phyloP scores from a whole-genome alignment of 1,140 invertebrate genomes.

The Ips typographus region DNA sequence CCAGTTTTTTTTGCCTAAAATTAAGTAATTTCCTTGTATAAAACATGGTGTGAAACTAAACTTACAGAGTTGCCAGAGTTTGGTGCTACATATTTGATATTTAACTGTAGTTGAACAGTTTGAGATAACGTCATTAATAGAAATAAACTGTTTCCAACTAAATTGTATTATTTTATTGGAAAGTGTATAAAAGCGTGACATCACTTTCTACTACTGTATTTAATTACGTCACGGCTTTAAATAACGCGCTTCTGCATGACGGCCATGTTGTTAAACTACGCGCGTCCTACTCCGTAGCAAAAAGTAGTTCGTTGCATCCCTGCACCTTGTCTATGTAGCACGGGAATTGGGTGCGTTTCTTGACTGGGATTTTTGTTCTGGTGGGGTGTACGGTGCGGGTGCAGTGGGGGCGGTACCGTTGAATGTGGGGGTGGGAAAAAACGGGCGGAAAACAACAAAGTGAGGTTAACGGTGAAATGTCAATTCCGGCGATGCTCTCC shows the following conservation, averaged over 20 bases:
- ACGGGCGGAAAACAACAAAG: not conserved
- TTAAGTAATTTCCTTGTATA: no score
- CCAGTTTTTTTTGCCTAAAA: no score
- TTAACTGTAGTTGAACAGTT: not conserved
- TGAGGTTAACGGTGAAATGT: not conserved
- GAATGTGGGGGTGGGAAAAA: not conserved
- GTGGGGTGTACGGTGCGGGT: no score
- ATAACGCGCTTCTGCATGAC: constrained; percentile 6
- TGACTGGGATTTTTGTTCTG: no score
- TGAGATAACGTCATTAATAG: not conserved
- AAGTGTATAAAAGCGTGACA: constrained; percentile 1
- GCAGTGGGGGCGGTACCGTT: no score
- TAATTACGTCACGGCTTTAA: constrained; percentile 11
- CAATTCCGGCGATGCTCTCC: not conserved
- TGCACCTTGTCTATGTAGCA: no score
- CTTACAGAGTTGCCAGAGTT: no score
- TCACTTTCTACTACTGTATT: no score
- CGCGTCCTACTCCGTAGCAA: not conserved
- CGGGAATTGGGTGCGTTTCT: no score
- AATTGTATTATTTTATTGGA: not conserved
- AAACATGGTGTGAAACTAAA: no score
- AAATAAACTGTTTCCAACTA: no score
- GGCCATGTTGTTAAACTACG: constrained; percentile 17
- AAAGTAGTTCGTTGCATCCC: constrained; percentile 10
- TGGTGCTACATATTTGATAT: no score